Evolutionary conservation across 35 echinoderm and acorn worm genomes (phyloP).

Genomic region (Patiria miniata): DNA sequence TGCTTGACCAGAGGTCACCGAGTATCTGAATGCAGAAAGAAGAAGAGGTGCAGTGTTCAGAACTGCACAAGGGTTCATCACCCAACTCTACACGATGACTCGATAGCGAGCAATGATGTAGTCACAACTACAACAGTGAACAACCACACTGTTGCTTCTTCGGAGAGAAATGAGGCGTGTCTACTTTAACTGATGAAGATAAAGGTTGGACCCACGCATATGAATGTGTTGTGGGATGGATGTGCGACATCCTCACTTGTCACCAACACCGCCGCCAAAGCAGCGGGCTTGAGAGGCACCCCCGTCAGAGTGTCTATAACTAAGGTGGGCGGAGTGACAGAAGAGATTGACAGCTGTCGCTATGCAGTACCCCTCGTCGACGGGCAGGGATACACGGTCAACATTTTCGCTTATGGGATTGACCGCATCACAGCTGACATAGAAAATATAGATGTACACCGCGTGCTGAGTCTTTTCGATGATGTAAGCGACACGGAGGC

Average conservation of each 20-base stretch:
- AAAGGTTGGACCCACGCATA: background rate
- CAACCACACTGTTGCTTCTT: background rate
- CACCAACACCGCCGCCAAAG: conserved; percentile 25
- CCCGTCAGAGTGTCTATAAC: conserved; percentile 42
- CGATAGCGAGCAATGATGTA: background rate
- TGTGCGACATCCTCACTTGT: conserved; percentile 58
- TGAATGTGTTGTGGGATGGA: conserved; percentile 52
- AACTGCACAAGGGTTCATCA: background rate
- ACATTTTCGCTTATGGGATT: conserved; percentile 45
- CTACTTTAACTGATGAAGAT: conserved; percentile 53
- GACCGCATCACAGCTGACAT: conserved; percentile 52
- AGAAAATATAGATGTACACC: background rate
- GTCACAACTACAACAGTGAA: background rate
- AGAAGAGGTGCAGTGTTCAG: background rate
- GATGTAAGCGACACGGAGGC: background rate
- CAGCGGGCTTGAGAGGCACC: conserved; percentile 7
- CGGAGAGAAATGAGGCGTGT: conserved; percentile 8
- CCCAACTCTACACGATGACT: background rate
- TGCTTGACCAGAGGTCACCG: background rate
- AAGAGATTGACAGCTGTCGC: conserved; percentile 42
- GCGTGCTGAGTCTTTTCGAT: background rate
- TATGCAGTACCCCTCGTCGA: conserved; percentile 39
- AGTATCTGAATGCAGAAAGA: background rate
- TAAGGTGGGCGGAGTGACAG: conserved; percentile 52
- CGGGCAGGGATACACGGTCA: background rate